phyloP scores from a whole-genome alignment of 2,888 invertebrate genomes.

The Chalcosyrphus nemorum region DNA sequence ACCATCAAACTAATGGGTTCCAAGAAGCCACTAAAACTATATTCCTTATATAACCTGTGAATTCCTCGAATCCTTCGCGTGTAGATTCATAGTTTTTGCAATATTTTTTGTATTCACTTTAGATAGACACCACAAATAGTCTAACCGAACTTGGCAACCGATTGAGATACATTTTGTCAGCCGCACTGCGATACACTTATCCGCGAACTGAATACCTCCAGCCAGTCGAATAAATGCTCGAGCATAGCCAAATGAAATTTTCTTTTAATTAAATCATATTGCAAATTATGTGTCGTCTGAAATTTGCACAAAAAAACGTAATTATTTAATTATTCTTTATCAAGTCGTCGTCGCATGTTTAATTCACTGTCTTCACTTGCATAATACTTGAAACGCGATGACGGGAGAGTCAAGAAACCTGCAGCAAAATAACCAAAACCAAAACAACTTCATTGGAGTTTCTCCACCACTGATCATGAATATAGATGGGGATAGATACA shows the following conservation, averaged over 20 bases:
- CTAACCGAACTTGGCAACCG: background rate
- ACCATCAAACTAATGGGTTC: too few relatives aligned
- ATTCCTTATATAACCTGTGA: background rate
- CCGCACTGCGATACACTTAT: background rate
- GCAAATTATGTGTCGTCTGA: constrained; percentile 17
- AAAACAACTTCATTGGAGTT: background rate
- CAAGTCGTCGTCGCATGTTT: background rate
- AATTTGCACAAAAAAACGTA: background rate
- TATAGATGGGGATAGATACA: background rate
- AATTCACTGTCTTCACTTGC: background rate
- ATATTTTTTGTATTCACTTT: background rate
- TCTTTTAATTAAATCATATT: constrained; percentile 22
- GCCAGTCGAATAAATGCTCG: background rate
- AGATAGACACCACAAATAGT: background rate
- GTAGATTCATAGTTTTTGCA: background rate
- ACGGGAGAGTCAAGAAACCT: background rate
- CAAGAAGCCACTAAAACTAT: background rate
- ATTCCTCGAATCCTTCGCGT: background rate
- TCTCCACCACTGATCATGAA: constrained; percentile 10
- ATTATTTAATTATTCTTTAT: background rate
- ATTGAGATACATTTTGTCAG: background rate
- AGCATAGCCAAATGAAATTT: constrained; percentile 7
- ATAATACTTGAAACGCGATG: background rate
- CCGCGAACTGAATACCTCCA: constrained; percentile 3
- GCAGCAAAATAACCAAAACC: background rate